These are phyloP conservation scores for Drosophila lutescens DNA, from an alignment of 2,888 invertebrate genomes.

Conservation along the genomic window DNA sequence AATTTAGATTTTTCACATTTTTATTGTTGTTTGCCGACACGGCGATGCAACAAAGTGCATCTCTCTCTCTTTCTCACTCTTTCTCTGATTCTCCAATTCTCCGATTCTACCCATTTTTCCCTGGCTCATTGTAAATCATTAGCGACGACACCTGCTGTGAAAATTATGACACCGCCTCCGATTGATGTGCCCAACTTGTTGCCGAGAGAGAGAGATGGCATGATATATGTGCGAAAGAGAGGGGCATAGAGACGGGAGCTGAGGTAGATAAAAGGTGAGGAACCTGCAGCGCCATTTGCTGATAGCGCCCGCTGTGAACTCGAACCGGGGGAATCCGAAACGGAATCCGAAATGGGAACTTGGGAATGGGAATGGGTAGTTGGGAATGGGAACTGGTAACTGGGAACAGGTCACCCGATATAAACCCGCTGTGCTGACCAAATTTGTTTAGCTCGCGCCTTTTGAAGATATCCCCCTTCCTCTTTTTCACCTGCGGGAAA, in stretches of 20 bases:
- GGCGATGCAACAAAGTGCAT: constrained; percentile 48
- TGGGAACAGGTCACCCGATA: constrained; percentile 6
- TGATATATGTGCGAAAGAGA: neutral
- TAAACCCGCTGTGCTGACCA: constrained; percentile 63
- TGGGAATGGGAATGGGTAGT: constrained; percentile 10
- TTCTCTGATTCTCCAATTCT: constrained; percentile 8
- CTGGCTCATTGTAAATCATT: constrained; percentile 72
- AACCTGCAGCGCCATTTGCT: constrained; percentile 72
- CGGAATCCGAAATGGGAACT: constrained; percentile 4
- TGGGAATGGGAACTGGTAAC: neutral
- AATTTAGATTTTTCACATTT: constrained; percentile 67
- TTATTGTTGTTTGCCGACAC: constrained; percentile 62
- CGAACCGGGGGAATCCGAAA: neutral
- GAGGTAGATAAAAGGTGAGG: constrained; percentile 69
- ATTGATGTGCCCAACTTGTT: constrained; percentile 78
- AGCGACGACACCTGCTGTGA: constrained; percentile 83
- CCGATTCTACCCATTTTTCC: constrained; percentile 18
- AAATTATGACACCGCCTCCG: constrained; percentile 83
- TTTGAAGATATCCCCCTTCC: constrained; percentile 24
- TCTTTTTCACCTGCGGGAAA: constrained; percentile 12
- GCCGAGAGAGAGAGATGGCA: constrained; percentile 48
- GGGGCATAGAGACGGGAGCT: neutral
- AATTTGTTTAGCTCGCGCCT: constrained; percentile 74
- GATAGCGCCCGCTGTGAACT: constrained; percentile 74
- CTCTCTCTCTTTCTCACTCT: constrained; percentile 15